These are phyloP conservation scores for Bombylius major DNA, from an alignment of 2,888 invertebrate genomes.

Conservation along the genomic window DNA sequence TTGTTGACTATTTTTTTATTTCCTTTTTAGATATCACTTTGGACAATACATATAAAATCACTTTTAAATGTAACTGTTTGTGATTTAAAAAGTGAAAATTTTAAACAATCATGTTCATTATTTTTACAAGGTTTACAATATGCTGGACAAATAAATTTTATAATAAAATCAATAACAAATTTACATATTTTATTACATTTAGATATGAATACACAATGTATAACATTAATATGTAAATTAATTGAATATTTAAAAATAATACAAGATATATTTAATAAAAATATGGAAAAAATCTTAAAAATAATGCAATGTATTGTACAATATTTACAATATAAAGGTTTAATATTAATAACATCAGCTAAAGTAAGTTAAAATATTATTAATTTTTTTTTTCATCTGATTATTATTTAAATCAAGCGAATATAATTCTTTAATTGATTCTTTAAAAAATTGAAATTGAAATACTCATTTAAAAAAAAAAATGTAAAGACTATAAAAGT, in stretches of 20 bases:
- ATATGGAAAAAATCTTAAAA: constrained; percentile 56
- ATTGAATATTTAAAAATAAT: constrained; percentile 71
- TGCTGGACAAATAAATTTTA: constrained; percentile 50
- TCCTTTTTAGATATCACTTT: constrained; percentile 41
- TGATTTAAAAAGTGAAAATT: constrained; percentile 41
- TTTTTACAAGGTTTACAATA: constrained; percentile 48
- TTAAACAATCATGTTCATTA: constrained; percentile 36
- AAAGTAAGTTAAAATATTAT: constrained; percentile 39
- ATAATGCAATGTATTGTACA: constrained; percentile 66
- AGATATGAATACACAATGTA: constrained; percentile 64
- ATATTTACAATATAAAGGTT: constrained; percentile 62
- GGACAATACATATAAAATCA: constrained; percentile 50
- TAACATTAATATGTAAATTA: constrained; percentile 64
- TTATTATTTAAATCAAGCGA: no score
- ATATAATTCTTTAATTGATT: no score
- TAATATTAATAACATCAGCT: constrained; percentile 51
- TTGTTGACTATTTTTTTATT: neutral
- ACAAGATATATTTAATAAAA: constrained; percentile 53
- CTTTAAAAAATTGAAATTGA: no score
- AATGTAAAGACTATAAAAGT: no score
- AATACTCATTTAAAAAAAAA: no score
- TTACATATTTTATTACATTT: constrained; percentile 56
- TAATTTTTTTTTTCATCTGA: neutral
- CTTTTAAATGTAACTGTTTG: constrained; percentile 37
- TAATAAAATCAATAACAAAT: constrained; percentile 48